Conservation (phyloP, 2,888 invertebrate species). For the Ypsolopha sequella region DNA sequence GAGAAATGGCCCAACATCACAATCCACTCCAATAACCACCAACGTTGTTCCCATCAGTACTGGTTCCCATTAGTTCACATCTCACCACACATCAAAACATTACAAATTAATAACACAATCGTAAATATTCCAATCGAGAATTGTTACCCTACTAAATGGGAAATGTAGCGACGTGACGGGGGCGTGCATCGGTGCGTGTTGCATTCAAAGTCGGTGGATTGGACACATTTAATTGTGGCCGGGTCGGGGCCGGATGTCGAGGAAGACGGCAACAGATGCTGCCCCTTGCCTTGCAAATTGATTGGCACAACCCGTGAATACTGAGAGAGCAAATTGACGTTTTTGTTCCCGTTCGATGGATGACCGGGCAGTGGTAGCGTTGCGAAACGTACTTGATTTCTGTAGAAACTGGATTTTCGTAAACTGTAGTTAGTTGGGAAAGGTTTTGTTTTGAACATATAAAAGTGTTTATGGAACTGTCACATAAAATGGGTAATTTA, state of each 20-base stretch:
- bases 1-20: too few relatives aligned
- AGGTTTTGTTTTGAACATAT: too few relatives aligned
- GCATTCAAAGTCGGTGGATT: constrained; percentile 45
- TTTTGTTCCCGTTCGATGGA: not conserved
- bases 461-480: too few relatives aligned
- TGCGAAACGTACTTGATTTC: too few relatives aligned
- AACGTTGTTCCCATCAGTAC: too few relatives aligned
- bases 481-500: too few relatives aligned
- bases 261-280: constrained; percentile 15
- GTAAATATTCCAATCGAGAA: constrained; percentile 10
- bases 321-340: constrained; percentile 3
- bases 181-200: constrained; percentile 31
- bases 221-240: constrained; percentile 63
- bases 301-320: constrained; percentile 6
- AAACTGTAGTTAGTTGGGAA: too few relatives aligned
- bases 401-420: too few relatives aligned
- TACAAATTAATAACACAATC: constrained; percentile 4
- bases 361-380: not conserved
- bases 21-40: too few relatives aligned
- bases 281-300: constrained; percentile 11
- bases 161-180: not conserved
- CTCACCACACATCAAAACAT: not conserved
- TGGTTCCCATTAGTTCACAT: not conserved
- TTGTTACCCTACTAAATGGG: constrained; percentile 1
- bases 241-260: constrained; percentile 1